Conservation (phyloP, 2,888 invertebrate genomes). For the Ormia ochracea region DNA sequence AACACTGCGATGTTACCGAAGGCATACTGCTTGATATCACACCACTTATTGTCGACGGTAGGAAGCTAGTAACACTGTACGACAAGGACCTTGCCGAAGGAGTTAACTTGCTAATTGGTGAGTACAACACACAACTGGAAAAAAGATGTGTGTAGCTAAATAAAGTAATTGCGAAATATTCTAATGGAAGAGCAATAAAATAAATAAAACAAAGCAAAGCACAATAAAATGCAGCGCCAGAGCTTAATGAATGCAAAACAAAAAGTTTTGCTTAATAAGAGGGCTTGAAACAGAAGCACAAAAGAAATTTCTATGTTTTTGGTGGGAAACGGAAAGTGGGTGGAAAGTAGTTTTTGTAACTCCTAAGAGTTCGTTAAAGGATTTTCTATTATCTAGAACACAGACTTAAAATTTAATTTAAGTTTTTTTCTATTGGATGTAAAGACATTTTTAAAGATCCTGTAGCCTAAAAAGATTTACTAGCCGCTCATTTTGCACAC, state of each 20-base stretch:
- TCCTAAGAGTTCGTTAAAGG: no score
- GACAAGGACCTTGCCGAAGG: slow-evolving; percentile 86
- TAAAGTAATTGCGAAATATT: not conserved
- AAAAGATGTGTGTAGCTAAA: slow-evolving; percentile 21
- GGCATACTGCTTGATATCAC: slow-evolving; percentile 84
- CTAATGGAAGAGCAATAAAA: not conserved
- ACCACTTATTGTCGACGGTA: slow-evolving; percentile 82
- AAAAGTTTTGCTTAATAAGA: not conserved
- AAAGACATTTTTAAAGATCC: no score
- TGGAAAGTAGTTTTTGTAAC: not conserved
- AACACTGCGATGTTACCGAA: slow-evolving; percentile 84
- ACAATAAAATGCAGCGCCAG: not conserved
- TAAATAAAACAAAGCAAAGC: not conserved
- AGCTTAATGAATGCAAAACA: not conserved
- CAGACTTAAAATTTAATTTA: no score
- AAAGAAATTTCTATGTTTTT: not conserved
- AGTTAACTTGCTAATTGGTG: slow-evolving; percentile 85
- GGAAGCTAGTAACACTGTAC: slow-evolving; percentile 83
- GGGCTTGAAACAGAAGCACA: not conserved
- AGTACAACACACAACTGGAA: slow-evolving; percentile 70
- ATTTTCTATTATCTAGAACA: not conserved
- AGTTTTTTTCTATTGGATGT: no score
- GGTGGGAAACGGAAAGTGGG: not conserved
- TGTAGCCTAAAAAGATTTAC: no score
- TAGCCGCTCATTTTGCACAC: no score